Percentiles rank a stretch among this genome's conserved stretches.
Evolutionary conservation across 2,888 invertebrate species (phyloP).

Genomic region (Leptopilina myrica): DNA sequence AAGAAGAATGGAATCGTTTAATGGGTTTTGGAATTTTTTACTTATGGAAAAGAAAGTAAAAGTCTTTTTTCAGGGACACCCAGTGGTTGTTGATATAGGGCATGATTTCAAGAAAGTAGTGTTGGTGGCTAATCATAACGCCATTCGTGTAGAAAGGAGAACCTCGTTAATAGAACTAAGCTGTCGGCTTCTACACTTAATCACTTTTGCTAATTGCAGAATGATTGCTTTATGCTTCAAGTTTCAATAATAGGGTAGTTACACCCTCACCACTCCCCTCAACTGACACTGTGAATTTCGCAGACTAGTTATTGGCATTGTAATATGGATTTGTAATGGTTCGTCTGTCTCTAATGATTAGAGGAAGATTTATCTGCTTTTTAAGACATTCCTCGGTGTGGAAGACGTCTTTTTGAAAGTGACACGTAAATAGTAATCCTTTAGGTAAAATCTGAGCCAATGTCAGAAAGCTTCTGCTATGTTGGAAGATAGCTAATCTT

Average conservation of each 20-base stretch:
- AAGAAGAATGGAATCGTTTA: too few species aligned
- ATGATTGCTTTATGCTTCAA: slow-evolving; percentile 71
- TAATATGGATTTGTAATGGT: slow-evolving; percentile 13
- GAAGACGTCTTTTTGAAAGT: too few species aligned
- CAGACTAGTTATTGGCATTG: slow-evolving; percentile 8
- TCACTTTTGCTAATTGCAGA: slow-evolving; percentile 74
- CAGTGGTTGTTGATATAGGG: too few species aligned
- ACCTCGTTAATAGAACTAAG: slow-evolving; percentile 34
- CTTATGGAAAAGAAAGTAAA: too few species aligned
- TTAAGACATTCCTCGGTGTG: neutral
- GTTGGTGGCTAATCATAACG: slow-evolving; percentile 42
- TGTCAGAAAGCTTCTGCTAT: too few species aligned
- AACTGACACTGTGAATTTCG: slow-evolving; percentile 17
- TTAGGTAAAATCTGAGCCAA: too few species aligned
- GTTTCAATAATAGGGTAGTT: slow-evolving; percentile 74
- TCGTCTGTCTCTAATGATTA: neutral
- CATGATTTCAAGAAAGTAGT: slow-evolving; percentile 1
- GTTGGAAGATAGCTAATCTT: too few species aligned
- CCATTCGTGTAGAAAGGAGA: slow-evolving; percentile 35
- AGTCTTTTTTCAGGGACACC: too few species aligned
- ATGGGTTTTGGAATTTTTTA: too few species aligned
- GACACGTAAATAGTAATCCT: too few species aligned
- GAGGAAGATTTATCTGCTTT: neutral
- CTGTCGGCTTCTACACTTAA: slow-evolving; percentile 68
- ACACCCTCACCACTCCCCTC: slow-evolving; percentile 54